Evolutionary conservation across 2,113 vertebrate genomes (phyloP).

Genomic region (Sinocyclocheilus anophthalmus): DNA sequence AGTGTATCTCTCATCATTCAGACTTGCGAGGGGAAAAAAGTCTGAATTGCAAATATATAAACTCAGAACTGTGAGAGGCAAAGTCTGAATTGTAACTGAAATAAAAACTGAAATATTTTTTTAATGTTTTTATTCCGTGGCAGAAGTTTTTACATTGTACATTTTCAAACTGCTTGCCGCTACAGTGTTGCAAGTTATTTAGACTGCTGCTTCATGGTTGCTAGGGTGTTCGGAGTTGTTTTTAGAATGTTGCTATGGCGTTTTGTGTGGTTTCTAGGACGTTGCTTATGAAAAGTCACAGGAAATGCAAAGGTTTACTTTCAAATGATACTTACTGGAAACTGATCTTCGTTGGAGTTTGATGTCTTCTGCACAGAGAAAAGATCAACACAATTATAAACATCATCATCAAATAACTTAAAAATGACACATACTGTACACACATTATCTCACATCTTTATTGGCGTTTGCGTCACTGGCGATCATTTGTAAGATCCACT

Average conservation of each 20-base stretch:
- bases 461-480: neutral
- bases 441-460: neutral
- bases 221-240: neutral
- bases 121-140: too few species aligned
- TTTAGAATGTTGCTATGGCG: neutral
- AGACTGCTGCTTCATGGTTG: neutral
- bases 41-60: too few species aligned
- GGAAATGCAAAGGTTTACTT: neutral
- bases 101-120: neutral
- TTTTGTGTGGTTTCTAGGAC: neutral
- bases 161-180: neutral
- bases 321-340: slow-evolving; percentile 64
- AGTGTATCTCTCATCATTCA: too few species aligned
- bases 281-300: neutral
- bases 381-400: neutral
- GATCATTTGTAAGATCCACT: neutral
- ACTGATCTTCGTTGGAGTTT: slow-evolving; percentile 66
- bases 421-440: neutral
- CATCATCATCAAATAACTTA: neutral
- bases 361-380: slow-evolving; percentile 66
- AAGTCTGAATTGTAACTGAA: neutral
- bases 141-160: neutral
- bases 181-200: neutral
- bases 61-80: neutral
- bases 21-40: too few species aligned